Base-by-base conservation (phyloP, 2,113 vertebrate genomes). In the Anolis carolinensis region DNA sequence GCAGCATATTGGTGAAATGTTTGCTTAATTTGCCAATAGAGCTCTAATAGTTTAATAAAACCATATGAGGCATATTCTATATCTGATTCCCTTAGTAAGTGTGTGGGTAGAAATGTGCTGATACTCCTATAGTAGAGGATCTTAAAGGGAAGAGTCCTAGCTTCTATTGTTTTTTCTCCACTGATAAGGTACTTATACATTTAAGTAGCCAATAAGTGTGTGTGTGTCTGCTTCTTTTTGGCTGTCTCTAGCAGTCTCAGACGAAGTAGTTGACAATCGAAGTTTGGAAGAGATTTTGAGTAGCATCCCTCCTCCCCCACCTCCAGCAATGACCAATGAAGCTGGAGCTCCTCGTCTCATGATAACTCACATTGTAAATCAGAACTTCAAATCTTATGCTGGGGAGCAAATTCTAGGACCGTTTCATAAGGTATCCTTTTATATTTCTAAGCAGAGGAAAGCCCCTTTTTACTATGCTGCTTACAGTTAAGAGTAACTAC, bases 321-420 rank as follows among this genome's bases (percentile, higher is more conserved):
- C 97, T 96, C 98, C 98, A 92, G 97, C 98, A 90, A 99, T 99
- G 98, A 97, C 98, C 97, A 99, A 97, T 95, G 99, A 99, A 97
- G 96, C 98, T 79, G 98, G 99, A 91, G 98, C 98, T 96, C 98
- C 98, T 94, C 98, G 98, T 84, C 97, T 99, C 83, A 99, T 99
- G 98, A 99, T 99, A 95, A 98, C 98, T 48, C 98, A 99, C 93
- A 98, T 99, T 95, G 97, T 99, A 90, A 99, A 99, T 95, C 97
- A 97, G 89, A 99, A 99, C 97, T 99, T 99, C 96, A 99, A 99
- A 94, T 99, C 99, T 7, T 99, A 99, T 76, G 98, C 98, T 65
- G 98, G 98, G 68, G 97, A 98, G 92, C 96, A 97, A 96, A 96
- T 96, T 85, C 95, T 99, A 95, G 99, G 99, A 93, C 98, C 99